These are phyloP conservation scores for Psittacula derbiana DNA, from an alignment of 2,797 vertebrate species.

Conservation along the genomic window DNA sequence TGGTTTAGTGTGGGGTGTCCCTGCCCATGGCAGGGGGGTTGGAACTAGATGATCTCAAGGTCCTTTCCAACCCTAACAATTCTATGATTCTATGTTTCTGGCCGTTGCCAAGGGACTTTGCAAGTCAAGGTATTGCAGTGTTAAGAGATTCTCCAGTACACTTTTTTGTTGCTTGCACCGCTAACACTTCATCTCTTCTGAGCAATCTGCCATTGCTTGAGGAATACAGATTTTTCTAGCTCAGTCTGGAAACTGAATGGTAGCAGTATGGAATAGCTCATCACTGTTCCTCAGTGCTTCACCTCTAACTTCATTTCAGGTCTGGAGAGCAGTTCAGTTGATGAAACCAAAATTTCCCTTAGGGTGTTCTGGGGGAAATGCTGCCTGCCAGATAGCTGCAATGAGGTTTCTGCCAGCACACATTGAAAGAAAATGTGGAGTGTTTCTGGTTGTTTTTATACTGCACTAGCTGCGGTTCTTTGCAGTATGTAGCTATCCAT, in stretches of 20 bases:
- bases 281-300: neutral
- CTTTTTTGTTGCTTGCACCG: neutral
- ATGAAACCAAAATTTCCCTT: neutral
- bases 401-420: neutral
- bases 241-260: neutral
- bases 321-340: neutral
- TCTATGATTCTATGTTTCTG: neutral
- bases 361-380: fast-evolving
- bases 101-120: neutral
- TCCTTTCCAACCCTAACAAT: too few species aligned
- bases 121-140: neutral
- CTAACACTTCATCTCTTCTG: neutral
- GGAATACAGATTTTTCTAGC: neutral
- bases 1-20: too few species aligned
- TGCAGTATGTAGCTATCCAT: neutral
- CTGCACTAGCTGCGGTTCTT: neutral
- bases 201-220: neutral
- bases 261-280: neutral
- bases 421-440: neutral
- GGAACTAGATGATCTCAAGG: too few species aligned
- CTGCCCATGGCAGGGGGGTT: too few species aligned
- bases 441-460: neutral
- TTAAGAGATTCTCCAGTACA: neutral
- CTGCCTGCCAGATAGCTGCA: neutral
- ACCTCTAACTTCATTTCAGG: neutral